Evolutionary conservation across 2,797 vertebrate species (phyloP).

Genomic region (Dryobates pubescens): DNA sequence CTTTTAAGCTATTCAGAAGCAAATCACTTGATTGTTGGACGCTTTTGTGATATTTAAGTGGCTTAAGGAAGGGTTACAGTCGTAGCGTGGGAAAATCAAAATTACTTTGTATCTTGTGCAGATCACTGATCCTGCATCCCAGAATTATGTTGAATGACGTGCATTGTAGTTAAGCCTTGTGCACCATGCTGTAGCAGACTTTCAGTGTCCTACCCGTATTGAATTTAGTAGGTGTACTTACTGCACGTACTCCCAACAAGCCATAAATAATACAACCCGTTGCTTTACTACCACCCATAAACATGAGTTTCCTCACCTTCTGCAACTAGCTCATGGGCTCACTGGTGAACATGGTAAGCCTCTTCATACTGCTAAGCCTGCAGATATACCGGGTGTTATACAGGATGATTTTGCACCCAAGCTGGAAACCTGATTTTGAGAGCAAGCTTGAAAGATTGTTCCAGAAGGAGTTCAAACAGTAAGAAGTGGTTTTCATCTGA

Average conservation of each 20-base stretch:
- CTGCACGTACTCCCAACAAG: background rate
- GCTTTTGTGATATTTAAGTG: background rate
- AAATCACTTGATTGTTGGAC: background rate
- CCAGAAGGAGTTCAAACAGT: background rate
- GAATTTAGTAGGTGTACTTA: background rate
- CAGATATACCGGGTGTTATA: fast-evolving
- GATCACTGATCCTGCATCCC: background rate
- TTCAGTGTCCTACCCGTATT: background rate
- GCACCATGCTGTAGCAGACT: background rate
- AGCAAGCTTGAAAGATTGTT: fast-evolving
- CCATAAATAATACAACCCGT: background rate
- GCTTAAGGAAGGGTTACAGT: background rate
- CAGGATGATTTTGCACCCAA: background rate
- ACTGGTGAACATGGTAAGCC: background rate
- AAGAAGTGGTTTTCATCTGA: background rate
- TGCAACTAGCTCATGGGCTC: background rate
- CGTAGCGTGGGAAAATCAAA: background rate
- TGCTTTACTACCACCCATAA: background rate
- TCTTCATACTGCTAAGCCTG: background rate
- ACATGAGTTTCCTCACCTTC: background rate
- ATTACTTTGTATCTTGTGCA: background rate
- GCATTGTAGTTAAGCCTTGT: background rate
- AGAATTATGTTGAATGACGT: background rate
- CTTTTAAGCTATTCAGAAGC: background rate
- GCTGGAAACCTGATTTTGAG: background rate